Evolutionary conservation across 2,113 vertebrate genomes (phyloP), one percentile per base, ranked within the genome.

Genomic region (Andinoacara biseriatus): DNA sequence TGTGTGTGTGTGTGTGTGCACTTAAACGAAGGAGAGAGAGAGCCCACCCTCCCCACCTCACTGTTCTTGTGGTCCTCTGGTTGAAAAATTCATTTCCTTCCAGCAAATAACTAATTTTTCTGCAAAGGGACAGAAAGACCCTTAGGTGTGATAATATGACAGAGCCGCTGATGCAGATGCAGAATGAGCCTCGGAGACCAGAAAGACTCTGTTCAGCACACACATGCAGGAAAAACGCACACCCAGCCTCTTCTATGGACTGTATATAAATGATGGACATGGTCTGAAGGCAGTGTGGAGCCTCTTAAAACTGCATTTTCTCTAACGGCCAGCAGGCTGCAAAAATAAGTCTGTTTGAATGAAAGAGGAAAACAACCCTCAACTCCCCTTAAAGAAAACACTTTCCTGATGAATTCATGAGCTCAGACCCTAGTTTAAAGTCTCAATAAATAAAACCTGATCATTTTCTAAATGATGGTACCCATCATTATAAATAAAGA

Each of bases 51-150:
- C 52, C 40, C 43, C 43, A 52, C 26, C 56, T 82, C 75, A 61
- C 58, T 15, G 58, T 81, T 74, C 26, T 80, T 5, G 2, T 84
- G 78, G 87, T 84, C 75, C 6, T 35, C 65, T 8, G 78, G 20
- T 40, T 81, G 78, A 40, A 84, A 87, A 83, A 91, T 90, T 83
- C 58, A 92, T 92, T 91, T 91, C 76, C 86, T 88, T 43, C 33
- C 67, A 85, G 85, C 87, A 92, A 91, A 92, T 89, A 90, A 91
- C 69, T 88, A 1, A 89, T 90, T 92, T 84, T 57, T 91, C 35
- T 40, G 65, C 86, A 88, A 86, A 82, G 74, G 65, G 33, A 88
- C 58, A 56, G 33, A 86, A 86, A 81, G 60, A 46, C 60, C 80
- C 83, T 35, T 5, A 78, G 85, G 84, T 81, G 65, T 78, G 78